phyloP scores from a whole-genome alignment of 53 echinoderm and acorn worm genomes.

The Mesocentrotus franciscanus region DNA sequence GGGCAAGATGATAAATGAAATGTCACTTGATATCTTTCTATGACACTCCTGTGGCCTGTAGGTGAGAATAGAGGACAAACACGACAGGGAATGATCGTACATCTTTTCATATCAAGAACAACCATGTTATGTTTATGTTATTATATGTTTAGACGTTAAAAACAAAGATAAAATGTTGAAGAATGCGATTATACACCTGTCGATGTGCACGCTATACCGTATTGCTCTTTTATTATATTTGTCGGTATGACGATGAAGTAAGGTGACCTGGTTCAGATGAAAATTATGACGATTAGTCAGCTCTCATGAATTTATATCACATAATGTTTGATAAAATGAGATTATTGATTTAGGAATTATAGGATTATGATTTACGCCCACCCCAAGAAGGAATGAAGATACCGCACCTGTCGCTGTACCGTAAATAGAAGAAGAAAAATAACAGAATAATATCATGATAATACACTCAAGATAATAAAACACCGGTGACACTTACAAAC shows the following conservation, averaged over 20 bases:
- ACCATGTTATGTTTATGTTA: constrained; percentile 3
- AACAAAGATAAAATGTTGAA: not conserved
- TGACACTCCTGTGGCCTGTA: constrained; percentile 10
- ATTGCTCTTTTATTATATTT: not conserved
- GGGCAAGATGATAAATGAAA: constrained; percentile 35
- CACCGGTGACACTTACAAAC: too few species aligned
- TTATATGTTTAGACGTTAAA: not conserved
- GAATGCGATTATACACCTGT: not conserved
- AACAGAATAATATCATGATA: too few species aligned
- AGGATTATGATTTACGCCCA: too few species aligned
- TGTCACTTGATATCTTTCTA: not conserved
- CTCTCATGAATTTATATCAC: not conserved
- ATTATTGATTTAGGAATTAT: not conserved
- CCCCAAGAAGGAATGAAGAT: too few species aligned
- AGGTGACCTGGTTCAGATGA: not conserved
- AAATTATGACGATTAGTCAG: not conserved
- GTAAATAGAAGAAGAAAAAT: too few species aligned
- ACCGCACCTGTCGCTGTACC: too few species aligned
- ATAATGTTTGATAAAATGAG: not conserved
- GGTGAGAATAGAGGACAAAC: not conserved
- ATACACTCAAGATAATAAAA: too few species aligned
- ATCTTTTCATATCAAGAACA: not conserved
- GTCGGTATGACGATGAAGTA: not conserved
- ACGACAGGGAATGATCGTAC: not conserved
- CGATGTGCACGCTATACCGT: not conserved